Conservation (phyloP, 2,113 vertebrate genomes). For the Elanoides forficatus region DNA sequence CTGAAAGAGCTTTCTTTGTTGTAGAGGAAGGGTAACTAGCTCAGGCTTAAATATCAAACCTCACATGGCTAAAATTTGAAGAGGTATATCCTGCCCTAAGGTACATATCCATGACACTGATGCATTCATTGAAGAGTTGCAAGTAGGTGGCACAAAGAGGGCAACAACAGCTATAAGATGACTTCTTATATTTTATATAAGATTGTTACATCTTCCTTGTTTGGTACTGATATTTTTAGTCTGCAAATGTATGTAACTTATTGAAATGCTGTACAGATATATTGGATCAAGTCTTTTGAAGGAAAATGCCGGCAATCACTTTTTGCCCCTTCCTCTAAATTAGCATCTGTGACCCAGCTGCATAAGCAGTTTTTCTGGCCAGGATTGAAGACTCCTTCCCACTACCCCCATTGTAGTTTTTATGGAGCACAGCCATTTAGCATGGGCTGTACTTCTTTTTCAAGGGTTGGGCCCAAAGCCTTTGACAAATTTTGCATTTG, state of each 20-base stretch:
- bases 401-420: background rate
- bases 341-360: slow-evolving; percentile 46
- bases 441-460: background rate
- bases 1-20: background rate
- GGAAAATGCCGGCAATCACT: background rate
- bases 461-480: background rate
- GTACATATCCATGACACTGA: background rate
- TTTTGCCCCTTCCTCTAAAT: background rate
- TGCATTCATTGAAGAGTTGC: background rate
- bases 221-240: background rate
- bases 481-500: slow-evolving; percentile 50
- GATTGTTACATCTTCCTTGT: background rate
- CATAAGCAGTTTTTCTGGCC: background rate
- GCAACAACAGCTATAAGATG: background rate
- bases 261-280: background rate
- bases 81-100: background rate
- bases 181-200: background rate
- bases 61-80: background rate
- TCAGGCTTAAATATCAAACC: background rate
- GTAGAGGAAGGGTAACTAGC: background rate
- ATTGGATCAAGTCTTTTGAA: background rate
- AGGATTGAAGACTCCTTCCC: background rate
- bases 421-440: slow-evolving; percentile 11
- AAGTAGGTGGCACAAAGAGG: background rate
- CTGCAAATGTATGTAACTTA: background rate